Evolutionary conservation across 2,113 vertebrate genomes (phyloP).

Genomic region (Grammomys surdaster): DNA sequence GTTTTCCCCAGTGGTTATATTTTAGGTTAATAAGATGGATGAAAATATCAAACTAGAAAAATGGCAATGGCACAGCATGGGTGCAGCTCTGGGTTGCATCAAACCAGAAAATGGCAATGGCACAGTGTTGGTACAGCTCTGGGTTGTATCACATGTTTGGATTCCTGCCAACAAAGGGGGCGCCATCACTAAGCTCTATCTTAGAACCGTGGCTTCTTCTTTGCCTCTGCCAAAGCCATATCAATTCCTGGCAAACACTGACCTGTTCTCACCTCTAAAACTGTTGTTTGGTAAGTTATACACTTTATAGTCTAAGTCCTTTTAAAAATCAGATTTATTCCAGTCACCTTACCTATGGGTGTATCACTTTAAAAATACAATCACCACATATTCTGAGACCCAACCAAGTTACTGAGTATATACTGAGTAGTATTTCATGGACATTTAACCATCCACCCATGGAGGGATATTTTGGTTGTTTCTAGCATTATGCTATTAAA

Average conservation of each 20-base stretch:
- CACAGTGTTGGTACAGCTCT: neutral
- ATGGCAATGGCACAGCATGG: neutral
- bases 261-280: neutral
- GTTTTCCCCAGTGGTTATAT: neutral
- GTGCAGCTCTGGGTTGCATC: neutral
- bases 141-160: neutral
- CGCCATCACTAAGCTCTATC: neutral
- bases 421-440: neutral
- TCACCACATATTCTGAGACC: neutral
- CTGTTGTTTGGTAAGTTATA: neutral
- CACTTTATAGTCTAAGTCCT: neutral
- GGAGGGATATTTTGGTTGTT: neutral
- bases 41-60: neutral
- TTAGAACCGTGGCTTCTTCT: neutral
- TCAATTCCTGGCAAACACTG: neutral
- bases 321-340: neutral
- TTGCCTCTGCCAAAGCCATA: neutral
- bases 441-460: neutral
- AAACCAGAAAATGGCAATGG: neutral
- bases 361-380: neutral
- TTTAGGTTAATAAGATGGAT: neutral
- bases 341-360: neutral
- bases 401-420: neutral
- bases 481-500: neutral
- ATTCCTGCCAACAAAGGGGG: neutral